Conservation (phyloP, 1,140 invertebrate genomes). For the Teleopsis dalmanni region DNA sequence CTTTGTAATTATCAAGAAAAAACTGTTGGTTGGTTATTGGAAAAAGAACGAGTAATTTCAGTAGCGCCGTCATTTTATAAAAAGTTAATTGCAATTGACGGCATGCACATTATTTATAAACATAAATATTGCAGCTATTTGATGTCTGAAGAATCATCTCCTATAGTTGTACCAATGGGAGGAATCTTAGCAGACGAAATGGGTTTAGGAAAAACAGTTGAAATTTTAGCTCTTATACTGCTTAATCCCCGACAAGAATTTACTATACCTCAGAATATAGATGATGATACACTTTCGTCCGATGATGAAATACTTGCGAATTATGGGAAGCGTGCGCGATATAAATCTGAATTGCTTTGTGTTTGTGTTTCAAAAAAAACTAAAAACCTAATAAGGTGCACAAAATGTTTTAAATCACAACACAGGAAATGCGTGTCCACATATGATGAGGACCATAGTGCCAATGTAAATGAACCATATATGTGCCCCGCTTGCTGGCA, state of each 20-base stretch:
- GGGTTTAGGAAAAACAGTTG: constrained; percentile 77
- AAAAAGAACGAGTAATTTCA: constrained; percentile 44
- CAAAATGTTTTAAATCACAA: constrained; percentile 17
- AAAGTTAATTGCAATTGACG: constrained; percentile 15
- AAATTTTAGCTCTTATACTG: constrained; percentile 63
- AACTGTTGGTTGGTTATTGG: constrained; percentile 65
- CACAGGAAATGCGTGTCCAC: constrained; percentile 23
- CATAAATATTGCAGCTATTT: constrained; percentile 48
- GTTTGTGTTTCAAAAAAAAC: constrained; percentile 14
- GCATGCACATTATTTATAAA: constrained; percentile 36
- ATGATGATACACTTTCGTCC: too few relatives aligned
- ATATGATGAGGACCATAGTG: background rate
- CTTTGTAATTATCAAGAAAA: constrained; percentile 60
- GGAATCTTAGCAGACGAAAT: constrained; percentile 80
- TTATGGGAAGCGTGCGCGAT: background rate
- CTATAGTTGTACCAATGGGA: constrained; percentile 48
- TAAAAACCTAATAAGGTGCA: constrained; percentile 18
- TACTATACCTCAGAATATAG: too few relatives aligned
- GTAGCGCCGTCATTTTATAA: constrained; percentile 19
- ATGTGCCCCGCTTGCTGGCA: constrained; percentile 37
- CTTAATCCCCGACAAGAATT: constrained; percentile 47
- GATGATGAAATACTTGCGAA: too few relatives aligned
- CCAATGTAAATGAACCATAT: constrained; percentile 15
- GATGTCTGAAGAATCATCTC: constrained; percentile 29
- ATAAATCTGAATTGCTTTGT: constrained; percentile 17